Evolutionary conservation across 2,888 invertebrate genomes (phyloP).

Genomic region (Sacculina carcini): DNA sequence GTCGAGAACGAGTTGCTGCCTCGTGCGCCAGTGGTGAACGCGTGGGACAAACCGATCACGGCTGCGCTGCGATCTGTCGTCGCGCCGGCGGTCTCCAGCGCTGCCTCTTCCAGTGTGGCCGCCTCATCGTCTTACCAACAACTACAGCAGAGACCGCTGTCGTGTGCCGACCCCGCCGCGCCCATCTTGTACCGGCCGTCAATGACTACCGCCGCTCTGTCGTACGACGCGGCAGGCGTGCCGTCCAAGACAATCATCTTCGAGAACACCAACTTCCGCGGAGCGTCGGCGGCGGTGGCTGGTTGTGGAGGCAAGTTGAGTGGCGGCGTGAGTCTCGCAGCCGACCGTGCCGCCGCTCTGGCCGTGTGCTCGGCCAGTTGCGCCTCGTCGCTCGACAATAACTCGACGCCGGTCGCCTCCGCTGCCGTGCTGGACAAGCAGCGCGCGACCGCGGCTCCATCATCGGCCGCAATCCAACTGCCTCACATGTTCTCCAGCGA

Average conservation of each 20-base stretch:
- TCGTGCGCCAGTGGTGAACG: constrained; percentile 39
- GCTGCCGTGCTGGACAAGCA: no score
- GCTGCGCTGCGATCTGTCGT: constrained; percentile 34
- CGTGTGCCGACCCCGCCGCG: constrained; percentile 7
- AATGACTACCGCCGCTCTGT: constrained; percentile 20
- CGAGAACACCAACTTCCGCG: constrained; percentile 70
- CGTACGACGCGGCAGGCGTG: constrained; percentile 34
- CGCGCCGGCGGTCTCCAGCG: constrained; percentile 8
- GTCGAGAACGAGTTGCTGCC: constrained; percentile 27
- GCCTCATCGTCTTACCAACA: not conserved
- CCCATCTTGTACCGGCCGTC: constrained; percentile 13
- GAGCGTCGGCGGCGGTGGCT: constrained; percentile 20
- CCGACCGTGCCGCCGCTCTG: not conserved
- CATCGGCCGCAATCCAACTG: constrained; percentile 13
- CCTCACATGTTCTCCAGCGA: constrained; percentile 22
- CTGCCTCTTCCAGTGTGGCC: not conserved
- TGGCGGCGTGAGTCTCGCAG: constrained; percentile 18
- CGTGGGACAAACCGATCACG: constrained; percentile 62
- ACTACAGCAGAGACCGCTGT: no score
- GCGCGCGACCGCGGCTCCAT: not conserved
- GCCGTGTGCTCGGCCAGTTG: no score
- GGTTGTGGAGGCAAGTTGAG: constrained; percentile 21
- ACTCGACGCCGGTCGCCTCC: no score
- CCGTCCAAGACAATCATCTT: constrained; percentile 35
- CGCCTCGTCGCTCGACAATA: no score